Conservation (phyloP, 2,113 vertebrate genomes). For the Tinamus guttatus region DNA sequence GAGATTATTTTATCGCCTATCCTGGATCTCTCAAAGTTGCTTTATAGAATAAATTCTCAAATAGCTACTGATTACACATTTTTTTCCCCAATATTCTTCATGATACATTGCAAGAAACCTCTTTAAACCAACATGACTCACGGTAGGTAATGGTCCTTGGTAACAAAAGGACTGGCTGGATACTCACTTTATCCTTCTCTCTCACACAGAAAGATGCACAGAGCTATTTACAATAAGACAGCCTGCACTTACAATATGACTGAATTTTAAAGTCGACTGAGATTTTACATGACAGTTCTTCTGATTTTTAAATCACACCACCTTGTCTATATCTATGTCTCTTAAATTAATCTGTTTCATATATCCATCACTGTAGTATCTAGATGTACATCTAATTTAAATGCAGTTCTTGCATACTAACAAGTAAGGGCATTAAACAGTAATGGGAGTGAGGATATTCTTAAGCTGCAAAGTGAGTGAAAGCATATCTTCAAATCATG, state of each 20-base stretch:
- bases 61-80: not conserved
- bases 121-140: not conserved
- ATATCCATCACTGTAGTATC: not conserved
- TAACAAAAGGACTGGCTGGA: not conserved
- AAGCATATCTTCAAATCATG: not conserved
- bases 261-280: conserved; percentile 4
- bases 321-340: not conserved
- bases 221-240: not conserved
- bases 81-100: not conserved
- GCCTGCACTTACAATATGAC: not conserved
- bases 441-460: not conserved
- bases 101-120: not conserved
- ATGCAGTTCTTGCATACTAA: not conserved
- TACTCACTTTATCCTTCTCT: not conserved
- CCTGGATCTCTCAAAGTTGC: not conserved
- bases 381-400: conserved; percentile 33
- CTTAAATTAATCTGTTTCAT: conserved; percentile 2
- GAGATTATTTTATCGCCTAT: not conserved
- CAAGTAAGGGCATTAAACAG: not conserved
- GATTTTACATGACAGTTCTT: conserved; percentile 18
- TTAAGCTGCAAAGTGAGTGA: not conserved
- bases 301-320: not conserved
- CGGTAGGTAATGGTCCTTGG: not conserved
- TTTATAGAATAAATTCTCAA: not conserved
- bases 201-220: not conserved